Base-by-base conservation (phyloP, 2,888 invertebrate genomes). In the Polydesmus complanatus region DNA sequence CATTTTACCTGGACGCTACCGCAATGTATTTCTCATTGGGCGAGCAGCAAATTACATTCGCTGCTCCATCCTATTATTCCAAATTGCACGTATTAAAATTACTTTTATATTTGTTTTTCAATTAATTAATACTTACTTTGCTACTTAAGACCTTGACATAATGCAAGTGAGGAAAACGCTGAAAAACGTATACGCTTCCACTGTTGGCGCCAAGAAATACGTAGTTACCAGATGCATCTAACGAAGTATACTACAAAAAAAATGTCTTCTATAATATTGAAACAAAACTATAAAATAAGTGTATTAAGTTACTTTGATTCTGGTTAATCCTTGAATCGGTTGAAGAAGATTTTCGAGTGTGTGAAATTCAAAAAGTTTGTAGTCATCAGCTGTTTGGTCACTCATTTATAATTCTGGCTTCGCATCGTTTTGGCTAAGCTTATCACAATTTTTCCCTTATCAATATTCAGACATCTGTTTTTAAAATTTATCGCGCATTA, bases 161-260 rank as follows among this genome's bases (percentile, higher is more conserved):
- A 49, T 58, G 50, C 11, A 63, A 37, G 5, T 37, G 37, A 37
- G 63, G 58, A 50, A 58, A 25, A n/a, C 64, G 56, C 22, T 54
- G 53, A 54, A 68, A 66, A 22, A 68, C 56, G 54, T 66, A 65
- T 27, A 68, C 54, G 50, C 66, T 66, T 50, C 68, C 68, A 47
- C 66, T 66, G 51, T 65, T 64, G n/a, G 67, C 65, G 26, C 68
- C 68, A 63, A 66, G 65, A 22, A 66, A 63, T 22, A 68, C 21
- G 54, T 63, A 66, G 27, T 56, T 60, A 18, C 62, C 61, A 14
- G 66, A 67, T 1, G 66, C 65, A 61, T 67, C 66, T 62, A 66
- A 66, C 55, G 65, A 66, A 3, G 66, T 67, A 54, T 67, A 68
- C 67, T 67, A 51, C 18, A 61, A 57, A 57, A n/a, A 14, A 11